Evolutionary conservation across 2,888 invertebrate genomes (phyloP), one percentile per base, ranked within the genome.

Genomic region (Thalpophila matura): DNA sequence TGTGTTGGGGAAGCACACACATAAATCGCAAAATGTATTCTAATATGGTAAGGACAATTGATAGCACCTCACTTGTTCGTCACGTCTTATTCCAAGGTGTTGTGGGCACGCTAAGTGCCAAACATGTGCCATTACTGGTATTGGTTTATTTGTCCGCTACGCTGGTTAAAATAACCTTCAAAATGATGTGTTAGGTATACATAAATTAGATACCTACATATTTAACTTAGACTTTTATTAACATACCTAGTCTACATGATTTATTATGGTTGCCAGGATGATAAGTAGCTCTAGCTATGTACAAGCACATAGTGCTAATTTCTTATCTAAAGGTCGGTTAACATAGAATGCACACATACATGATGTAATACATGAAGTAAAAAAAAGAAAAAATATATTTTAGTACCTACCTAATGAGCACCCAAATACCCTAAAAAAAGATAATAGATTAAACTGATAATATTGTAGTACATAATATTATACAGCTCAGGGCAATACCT

Each of bases 11-110:
- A 66, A 69, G 55, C 56, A 69, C 40, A 69, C 67, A 69, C 62
- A 51, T 26, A n/a, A 31, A 58, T 43, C n/a, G n/a, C 24, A 35
- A 29, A 58, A 50, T 42, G 27, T 51, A 65, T 55, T 54, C 50
- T 43, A 55, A 65, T 43, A 46, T 33, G 18, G 51, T 63, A 33
- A 51, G 70, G 31, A 69, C 46, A 51, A 47, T 64, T n/a, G 57
- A 40, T 29, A 51, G 56, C 40, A 29, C 40, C 56, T 55, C 46
- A 37, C 42, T 47, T 24, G 22, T 56, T 46, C 37, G 56, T 68
- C 70, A 68, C 70, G 63, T 63, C 12, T 45, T 16, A 29, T 14
- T n/a, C 46, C 63, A 68, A 69, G 63, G 56, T 56, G 56, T 50
- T 27, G 46, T 62, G 50, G 45, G 43, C 49, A 27, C 50, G 55